Conservation (phyloP, 2,888 invertebrate species). For the Diplazon laetatorius region DNA sequence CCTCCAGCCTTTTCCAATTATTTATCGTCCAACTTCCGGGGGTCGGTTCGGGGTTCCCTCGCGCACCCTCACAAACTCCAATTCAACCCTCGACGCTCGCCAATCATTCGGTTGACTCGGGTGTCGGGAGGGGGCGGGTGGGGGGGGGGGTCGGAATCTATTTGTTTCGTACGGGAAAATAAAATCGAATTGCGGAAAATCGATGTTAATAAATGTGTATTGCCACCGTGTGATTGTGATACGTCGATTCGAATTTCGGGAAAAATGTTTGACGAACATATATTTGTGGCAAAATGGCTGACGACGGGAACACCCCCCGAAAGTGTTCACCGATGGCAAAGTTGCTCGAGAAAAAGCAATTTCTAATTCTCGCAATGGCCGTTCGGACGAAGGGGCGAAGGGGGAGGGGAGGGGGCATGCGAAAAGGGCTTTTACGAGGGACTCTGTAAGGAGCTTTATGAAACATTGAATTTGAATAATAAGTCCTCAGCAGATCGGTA, state of each 20-base stretch:
- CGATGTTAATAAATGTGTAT: background rate
- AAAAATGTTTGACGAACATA: background rate
- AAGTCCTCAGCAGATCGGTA: conserved; percentile 76
- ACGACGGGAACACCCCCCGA: background rate
- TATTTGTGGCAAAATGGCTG: background rate
- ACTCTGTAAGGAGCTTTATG: conserved; percentile 68
- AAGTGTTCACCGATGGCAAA: conserved; percentile 9
- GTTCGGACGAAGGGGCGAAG: conserved; percentile 57
- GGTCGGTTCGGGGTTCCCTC: too few relatives aligned
- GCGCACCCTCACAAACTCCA: conserved; percentile 6
- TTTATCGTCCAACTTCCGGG: conserved; percentile 42
- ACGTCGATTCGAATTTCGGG: background rate
- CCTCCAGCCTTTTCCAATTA: conserved; percentile 51
- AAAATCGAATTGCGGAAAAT: background rate
- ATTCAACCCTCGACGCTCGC: conserved; percentile 30
- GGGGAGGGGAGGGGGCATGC: too few relatives aligned
- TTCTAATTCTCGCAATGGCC: conserved; percentile 52
- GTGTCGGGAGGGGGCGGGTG: too few relatives aligned
- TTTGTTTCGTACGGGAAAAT: background rate
- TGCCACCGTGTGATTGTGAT: background rate
- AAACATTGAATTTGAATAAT: conserved; percentile 76
- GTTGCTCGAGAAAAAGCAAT: conserved; percentile 31
- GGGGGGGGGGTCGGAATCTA: too few relatives aligned
- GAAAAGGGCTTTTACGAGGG: conserved; percentile 64
- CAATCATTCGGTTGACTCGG: background rate